Percentiles rank a stretch among this genome's conserved stretches.
Evolutionary conservation across 2,888 invertebrate genomes (phyloP).

Genomic region (Trachelus troglodyta): DNA sequence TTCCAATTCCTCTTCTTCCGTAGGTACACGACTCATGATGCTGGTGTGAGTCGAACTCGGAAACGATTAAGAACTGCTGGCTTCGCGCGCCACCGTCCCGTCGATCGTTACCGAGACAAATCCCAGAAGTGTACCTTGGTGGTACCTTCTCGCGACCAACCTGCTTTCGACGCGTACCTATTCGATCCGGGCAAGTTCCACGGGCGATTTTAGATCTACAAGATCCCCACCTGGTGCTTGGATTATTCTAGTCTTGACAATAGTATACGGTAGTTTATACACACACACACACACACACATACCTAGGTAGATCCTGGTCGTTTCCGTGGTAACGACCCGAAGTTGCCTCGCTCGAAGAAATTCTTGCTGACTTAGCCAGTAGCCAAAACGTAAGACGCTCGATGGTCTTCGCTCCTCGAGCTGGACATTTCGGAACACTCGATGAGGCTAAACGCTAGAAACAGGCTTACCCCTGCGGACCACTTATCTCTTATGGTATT

Average conservation of each 20-base stretch:
- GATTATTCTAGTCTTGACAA: background rate
- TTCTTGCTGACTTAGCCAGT: conserved; percentile 14
- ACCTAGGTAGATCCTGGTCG: background rate
- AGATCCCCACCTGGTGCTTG: background rate
- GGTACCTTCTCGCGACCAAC: conserved; percentile 12
- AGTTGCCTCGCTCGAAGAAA: conserved; percentile 12
- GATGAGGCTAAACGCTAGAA: background rate
- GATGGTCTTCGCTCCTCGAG: background rate
- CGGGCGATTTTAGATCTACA: background rate
- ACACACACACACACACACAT: background rate
- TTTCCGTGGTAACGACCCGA: background rate
- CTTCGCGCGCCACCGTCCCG: conserved; percentile 37
- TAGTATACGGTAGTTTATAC: background rate
- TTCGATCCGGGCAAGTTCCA: background rate
- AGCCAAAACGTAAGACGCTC: conserved; percentile 9
- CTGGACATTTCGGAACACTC: background rate
- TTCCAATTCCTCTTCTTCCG: background rate
- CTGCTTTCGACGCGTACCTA: background rate
- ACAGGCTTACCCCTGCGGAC: background rate
- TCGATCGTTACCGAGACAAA: conserved; percentile 43
- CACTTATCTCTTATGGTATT: background rate
- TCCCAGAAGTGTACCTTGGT: conserved; percentile 54
- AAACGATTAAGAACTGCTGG: conserved; percentile 45
- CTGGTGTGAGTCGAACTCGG: background rate
- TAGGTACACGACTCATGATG: background rate